Base-by-base conservation (phyloP, 2,113 vertebrate genomes). In the Campylorhamphus procurvoides region DNA sequence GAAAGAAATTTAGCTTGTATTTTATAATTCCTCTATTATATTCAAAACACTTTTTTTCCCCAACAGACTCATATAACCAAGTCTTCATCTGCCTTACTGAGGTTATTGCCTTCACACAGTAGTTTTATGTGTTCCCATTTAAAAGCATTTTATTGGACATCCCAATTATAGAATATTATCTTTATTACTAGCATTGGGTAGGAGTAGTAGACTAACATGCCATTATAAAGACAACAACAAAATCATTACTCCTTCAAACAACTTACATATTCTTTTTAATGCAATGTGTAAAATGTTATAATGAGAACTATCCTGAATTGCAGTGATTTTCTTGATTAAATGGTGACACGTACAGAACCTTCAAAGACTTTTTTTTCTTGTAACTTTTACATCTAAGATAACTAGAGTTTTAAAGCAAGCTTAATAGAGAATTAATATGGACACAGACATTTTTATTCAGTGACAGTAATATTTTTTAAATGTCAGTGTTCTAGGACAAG, bases 111-210 rank as follows among this genome's bases (percentile, higher is more conserved):
- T 79, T 71, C 71, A 79, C 39, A 69, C 31, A 94, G 39, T 84
- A 87, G 71, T 87, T 86, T 91, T 80, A 50, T 86, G 23, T 68
- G 19, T 7, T 82, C 47, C n/a, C 78, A 94, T 91, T 87, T 90
- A 67, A 79, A 86, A 78, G 24, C 27, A 66, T 72, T 94, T 91
- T 89, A 91, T 89, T 82, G 59, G 59, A 55, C 42, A 79, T n/a
- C 49, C 11, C 47, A 92, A 68, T 96, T 95, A 94, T 46, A 91
- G 62, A 42, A 66, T 91, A 89, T 94, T 95, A 78, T 69, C 87
- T 91, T 95, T 89, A 94, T 79, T 87, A 50, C 79, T 67, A 64
- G 17, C 28, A 66, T 63, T 59, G 14, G 44, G 37, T 94, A 53
- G 52, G 39, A 97, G 40, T 72, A 94, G 78, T 89, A 93, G 91